A percentile compares a stretch with the other conserved stretches of the same genome.
Evolutionary conservation across 2,888 invertebrate species (phyloP).

Genomic region (Troides aeacus): DNA sequence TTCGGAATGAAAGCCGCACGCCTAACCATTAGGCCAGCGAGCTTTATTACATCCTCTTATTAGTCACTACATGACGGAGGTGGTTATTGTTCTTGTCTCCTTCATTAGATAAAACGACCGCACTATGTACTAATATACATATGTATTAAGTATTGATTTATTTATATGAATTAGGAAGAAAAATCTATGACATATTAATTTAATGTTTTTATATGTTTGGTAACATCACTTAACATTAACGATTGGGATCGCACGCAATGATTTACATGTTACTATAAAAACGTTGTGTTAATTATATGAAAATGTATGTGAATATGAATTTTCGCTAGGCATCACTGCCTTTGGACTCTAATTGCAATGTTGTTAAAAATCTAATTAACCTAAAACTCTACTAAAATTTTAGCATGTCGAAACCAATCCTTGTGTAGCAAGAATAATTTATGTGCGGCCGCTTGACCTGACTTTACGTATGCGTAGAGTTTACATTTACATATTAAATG

Average conservation of each 20-base stretch:
- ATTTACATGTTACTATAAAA: background rate
- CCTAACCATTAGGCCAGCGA: too few relatives aligned
- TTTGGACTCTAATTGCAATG: constrained; percentile 13
- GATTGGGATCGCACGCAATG: background rate
- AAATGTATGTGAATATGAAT: constrained; percentile 7
- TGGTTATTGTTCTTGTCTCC: too few relatives aligned
- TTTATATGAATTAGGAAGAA: too few relatives aligned
- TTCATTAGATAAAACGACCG: too few relatives aligned
- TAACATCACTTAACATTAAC: background rate
- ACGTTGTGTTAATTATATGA: background rate
- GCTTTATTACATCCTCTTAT: too few relatives aligned
- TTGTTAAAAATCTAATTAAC: constrained; percentile 10
- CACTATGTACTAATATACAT: too few relatives aligned
- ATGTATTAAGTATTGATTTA: too few relatives aligned
- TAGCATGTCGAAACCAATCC: constrained; percentile 17
- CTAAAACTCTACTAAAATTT: constrained; percentile 1
- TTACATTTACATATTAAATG: background rate
- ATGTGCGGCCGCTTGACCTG: background rate
- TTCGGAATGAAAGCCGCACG: too few relatives aligned
- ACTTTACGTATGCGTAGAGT: background rate
- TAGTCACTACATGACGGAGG: too few relatives aligned
- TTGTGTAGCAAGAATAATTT: constrained; percentile 2
- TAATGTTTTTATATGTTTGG: background rate
- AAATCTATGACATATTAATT: too few relatives aligned
- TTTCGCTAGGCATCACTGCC: background rate